Evolutionary conservation across 2,797 vertebrate genomes (phyloP).

Genomic region (Pangasius larnaudii): DNA sequence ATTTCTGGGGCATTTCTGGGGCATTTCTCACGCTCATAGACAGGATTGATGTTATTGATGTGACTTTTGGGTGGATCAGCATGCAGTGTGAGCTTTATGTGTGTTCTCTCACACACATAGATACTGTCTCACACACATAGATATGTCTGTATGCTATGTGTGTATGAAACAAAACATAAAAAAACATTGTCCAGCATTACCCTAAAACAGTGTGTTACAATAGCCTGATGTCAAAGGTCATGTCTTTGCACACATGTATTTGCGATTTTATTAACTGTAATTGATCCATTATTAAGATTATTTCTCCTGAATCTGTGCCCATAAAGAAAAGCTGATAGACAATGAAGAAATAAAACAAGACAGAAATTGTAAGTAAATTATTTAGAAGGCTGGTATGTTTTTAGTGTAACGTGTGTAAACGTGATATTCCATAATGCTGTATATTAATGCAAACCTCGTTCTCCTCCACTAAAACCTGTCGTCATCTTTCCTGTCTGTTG

Average conservation of each 20-base stretch:
- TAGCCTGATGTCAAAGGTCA: neutral
- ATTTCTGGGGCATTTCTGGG: neutral
- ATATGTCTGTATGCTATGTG: neutral
- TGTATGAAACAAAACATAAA: neutral
- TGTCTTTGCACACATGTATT: neutral
- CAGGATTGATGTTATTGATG: neutral
- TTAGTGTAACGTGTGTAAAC: neutral
- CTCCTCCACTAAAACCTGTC: slow-evolving; percentile 47
- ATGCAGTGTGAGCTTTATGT: too few species aligned
- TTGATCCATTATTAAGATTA: neutral
- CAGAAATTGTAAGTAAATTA: neutral
- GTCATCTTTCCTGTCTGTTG: slow-evolving; percentile 62
- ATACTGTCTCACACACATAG: neutral
- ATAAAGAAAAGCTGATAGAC: neutral
- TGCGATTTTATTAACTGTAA: neutral
- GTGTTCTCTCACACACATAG: neutral
- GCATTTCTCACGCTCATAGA: neutral
- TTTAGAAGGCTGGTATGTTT: neutral
- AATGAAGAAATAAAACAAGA: neutral
- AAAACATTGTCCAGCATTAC: too few species aligned
- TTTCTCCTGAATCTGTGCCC: neutral
- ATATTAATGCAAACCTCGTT: slow-evolving; percentile 30
- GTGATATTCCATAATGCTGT: slow-evolving; percentile 13
- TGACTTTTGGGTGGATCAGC: too few species aligned
- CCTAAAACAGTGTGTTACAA: neutral